A percentile compares a stretch with the other conserved stretches of the same genome.
Conservation (phyloP, 2,113 vertebrate genomes). For the Leptobrachium leishanense region DNA sequence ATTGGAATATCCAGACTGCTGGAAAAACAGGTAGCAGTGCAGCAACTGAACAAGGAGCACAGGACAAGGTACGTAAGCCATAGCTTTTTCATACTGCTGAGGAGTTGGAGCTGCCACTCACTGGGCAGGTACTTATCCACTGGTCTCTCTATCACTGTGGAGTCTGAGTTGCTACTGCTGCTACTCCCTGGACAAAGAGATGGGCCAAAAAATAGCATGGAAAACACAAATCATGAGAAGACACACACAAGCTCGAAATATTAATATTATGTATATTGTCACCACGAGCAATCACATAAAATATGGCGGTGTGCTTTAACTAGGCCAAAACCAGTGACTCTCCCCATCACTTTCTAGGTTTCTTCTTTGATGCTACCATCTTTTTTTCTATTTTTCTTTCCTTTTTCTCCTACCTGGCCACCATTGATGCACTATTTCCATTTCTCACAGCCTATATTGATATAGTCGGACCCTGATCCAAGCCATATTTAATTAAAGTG, state of each 20-base stretch:
- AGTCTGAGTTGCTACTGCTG: conserved; percentile 83
- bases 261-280: background rate
- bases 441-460: no score
- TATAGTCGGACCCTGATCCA: no score
- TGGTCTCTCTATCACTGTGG: conserved; percentile 80
- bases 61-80: conserved; percentile 65
- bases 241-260: conserved; percentile 16
- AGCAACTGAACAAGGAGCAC: conserved; percentile 64
- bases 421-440: no score
- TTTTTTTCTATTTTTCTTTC: no score
- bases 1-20: conserved; percentile 52
- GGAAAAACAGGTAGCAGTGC: conserved; percentile 57
- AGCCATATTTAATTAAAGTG: no score
- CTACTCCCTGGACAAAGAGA: conserved; percentile 84
- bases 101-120: conserved; percentile 79
- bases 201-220: conserved; percentile 58
- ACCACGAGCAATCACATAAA: no score
- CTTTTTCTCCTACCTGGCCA: no score
- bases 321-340: no score
- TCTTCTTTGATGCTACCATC: no score
- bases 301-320: no score
- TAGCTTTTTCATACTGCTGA: conserved; percentile 68
- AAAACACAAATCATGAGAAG: conserved; percentile 60
- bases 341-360: no score
- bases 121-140: conserved; percentile 83